Conservation (phyloP, 2,797 vertebrate genomes). For the Cyclopterus lumpus region DNA sequence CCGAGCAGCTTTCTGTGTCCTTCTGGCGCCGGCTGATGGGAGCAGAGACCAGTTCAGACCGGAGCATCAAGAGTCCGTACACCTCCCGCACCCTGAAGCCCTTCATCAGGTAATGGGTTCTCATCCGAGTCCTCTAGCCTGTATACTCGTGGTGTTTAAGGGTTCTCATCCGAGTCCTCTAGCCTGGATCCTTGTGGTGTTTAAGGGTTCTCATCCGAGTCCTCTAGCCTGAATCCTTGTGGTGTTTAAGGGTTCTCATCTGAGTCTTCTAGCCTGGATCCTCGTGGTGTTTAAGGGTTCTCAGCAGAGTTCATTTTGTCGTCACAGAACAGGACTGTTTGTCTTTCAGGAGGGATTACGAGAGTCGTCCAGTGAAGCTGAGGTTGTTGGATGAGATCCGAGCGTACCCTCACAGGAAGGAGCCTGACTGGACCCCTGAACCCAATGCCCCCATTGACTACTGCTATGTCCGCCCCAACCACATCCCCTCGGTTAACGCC, state of each 20-base stretch:
- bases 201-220: too few relatives aligned
- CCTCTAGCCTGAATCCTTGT: too few relatives aligned
- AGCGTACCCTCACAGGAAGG: conserved; percentile 82
- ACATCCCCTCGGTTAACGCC: conserved; percentile 96
- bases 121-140: too few relatives aligned
- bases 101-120: conserved; percentile 66
- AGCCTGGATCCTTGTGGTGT: too few relatives aligned
- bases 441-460: conserved; percentile 91
- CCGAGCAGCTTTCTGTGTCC: conserved; percentile 82
- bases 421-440: conserved; percentile 87
- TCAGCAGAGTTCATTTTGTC: too few relatives aligned
- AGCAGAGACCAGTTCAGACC: conserved; percentile 86
- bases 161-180: too few relatives aligned
- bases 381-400: conserved; percentile 90
- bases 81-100: conserved; percentile 86
- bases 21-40: conserved; percentile 95
- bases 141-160: too few relatives aligned
- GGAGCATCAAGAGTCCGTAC: conserved; percentile 93
- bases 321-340: neutral
- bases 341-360: conserved; percentile 89
- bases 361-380: conserved; percentile 91
- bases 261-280: too few relatives aligned
- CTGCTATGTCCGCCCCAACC: conserved; percentile 95
- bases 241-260: too few relatives aligned
- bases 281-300: too few relatives aligned